These are phyloP conservation scores for Acanthaster planci DNA, from an alignment of 35 echinoderm and acorn worm genomes.

Conservation along the genomic window DNA sequence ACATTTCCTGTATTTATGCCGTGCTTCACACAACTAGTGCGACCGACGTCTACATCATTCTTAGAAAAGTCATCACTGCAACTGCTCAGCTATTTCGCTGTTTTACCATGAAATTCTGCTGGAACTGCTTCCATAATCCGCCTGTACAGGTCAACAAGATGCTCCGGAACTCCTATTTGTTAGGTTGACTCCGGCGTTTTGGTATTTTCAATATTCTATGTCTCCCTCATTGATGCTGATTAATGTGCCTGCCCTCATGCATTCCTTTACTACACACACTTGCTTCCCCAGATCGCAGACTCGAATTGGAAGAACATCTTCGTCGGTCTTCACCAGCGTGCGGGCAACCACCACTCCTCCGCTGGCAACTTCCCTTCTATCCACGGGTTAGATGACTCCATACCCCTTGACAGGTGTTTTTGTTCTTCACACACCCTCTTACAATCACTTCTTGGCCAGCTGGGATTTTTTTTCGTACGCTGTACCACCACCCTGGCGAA, in stretches of 20 bases:
- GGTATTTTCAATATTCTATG: neutral
- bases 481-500: neutral
- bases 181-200: neutral
- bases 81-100: neutral
- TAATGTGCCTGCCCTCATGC: neutral
- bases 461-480: neutral
- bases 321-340: too few species aligned
- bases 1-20: neutral
- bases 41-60: neutral
- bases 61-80: slow-evolving; percentile 10
- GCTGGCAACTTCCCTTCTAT: slow-evolving; percentile 3
- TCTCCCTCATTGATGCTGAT: neutral
- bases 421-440: neutral
- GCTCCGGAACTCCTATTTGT: too few species aligned
- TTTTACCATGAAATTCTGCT: neutral
- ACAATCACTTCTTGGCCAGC: slow-evolving; percentile 24
- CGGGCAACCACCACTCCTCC: too few species aligned
- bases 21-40: slow-evolving; percentile 8
- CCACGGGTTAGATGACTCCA: neutral
- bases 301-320: too few species aligned
- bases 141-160: too few species aligned
- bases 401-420: neutral
- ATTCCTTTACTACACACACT: neutral
- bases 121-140: neutral
- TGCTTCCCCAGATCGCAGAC: too few species aligned